phyloP scores from a whole-genome alignment of 2,113 vertebrate genomes.

The Ictalurus furcatus region DNA sequence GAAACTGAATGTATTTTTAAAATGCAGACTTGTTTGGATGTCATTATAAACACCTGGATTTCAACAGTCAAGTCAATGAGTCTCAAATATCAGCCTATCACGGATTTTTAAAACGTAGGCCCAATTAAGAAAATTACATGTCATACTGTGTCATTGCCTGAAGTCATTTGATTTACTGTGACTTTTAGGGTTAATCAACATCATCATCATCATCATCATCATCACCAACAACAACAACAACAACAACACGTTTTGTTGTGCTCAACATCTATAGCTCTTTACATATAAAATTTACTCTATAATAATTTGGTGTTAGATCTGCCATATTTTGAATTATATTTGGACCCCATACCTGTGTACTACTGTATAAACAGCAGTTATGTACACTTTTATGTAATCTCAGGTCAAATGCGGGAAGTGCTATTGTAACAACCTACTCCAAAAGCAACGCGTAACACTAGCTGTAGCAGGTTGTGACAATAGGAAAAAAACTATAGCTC shows the following conservation, averaged over 20 bases:
- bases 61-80: no score
- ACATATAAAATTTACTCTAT: no score
- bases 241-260: background rate
- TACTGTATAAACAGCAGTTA: background rate
- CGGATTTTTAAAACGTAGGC: no score
- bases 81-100: no score
- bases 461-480: no score
- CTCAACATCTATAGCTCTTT: background rate
- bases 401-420: background rate
- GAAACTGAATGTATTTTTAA: background rate
- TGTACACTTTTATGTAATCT: background rate
- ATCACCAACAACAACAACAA: background rate
- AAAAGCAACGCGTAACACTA: background rate
- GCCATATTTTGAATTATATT: background rate
- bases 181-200: background rate
- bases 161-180: background rate
- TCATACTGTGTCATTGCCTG: no score
- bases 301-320: background rate
- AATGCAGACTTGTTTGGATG: background rate
- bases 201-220: no score
- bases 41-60: no score
- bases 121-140: no score
- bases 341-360: background rate
- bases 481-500: no score
- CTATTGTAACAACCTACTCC: background rate